These are phyloP conservation scores for Cryptotis parvus DNA, from an alignment of 2,113 vertebrate genomes.

Conservation along the genomic window DNA sequence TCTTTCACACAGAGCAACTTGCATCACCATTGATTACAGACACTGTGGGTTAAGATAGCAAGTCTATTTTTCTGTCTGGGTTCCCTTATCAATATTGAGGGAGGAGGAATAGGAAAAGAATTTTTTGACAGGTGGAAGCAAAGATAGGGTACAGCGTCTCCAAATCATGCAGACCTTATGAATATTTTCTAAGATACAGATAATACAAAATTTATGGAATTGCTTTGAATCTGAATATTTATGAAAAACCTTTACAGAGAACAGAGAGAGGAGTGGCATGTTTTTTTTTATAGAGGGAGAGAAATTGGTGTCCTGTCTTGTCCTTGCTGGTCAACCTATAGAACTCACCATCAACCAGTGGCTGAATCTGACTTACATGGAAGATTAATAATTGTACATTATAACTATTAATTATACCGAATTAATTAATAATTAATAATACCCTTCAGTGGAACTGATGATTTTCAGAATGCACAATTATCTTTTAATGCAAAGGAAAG, in stretches of 20 bases:
- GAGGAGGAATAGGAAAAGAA: rapidly evolving
- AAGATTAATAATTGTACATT: too few relatives aligned
- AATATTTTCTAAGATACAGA: not conserved
- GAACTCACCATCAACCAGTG: not conserved
- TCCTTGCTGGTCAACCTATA: not conserved
- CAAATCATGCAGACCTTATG: not conserved
- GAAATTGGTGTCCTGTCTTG: not conserved
- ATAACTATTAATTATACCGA: too few relatives aligned
- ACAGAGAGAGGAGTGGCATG: not conserved
- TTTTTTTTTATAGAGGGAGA: not conserved
- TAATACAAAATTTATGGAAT: not conserved
- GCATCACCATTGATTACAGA: not conserved
- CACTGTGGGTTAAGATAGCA: too few relatives aligned
- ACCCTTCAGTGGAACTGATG: not conserved
- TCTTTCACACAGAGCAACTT: not conserved
- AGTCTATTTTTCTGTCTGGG: not conserved
- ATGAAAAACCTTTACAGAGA: not conserved
- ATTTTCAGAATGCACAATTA: slow-evolving; percentile 32
- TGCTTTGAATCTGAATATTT: not conserved
- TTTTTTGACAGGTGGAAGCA: not conserved
- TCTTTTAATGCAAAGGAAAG: slow-evolving; percentile 6
- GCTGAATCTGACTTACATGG: not conserved
- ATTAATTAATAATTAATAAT: too few relatives aligned
- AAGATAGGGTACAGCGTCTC: not conserved
- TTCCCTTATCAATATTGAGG: not conserved